A percentile compares a stretch with the other conserved stretches of the same genome.
phyloP scores from a whole-genome alignment of 2,113 vertebrate species.

The Pterocles burchelli region DNA sequence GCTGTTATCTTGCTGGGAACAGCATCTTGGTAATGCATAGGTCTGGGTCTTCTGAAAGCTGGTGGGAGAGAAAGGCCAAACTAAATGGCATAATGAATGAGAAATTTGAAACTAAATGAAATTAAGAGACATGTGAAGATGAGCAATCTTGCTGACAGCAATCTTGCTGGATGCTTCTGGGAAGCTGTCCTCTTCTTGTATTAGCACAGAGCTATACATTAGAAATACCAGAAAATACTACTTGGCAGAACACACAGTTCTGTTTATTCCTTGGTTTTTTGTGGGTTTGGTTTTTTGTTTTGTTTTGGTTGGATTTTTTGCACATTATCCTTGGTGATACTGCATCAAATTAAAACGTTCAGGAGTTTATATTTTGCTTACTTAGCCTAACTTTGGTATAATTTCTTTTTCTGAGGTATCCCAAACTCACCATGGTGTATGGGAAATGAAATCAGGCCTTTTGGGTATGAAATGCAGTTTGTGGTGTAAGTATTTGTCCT shows the following conservation, averaged over 20 bases:
- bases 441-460: neutral
- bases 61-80: neutral
- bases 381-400: neutral
- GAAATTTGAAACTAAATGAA: neutral
- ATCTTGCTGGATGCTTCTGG: neutral
- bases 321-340: neutral
- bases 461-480: neutral
- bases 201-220: neutral
- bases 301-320: neutral
- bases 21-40: neutral
- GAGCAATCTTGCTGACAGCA: neutral
- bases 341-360: neutral
- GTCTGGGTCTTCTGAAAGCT: neutral
- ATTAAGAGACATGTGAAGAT: neutral
- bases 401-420: neutral
- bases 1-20: neutral
- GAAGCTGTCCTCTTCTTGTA: neutral
- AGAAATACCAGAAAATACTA: neutral
- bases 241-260: neutral
- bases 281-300: too few species aligned
- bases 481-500: neutral
- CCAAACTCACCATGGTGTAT: neutral
- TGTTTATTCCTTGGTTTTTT: neutral
- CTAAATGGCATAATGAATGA: neutral
- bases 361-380: neutral